Conservation (phyloP, 2,888 invertebrate genomes). For the Alloscopus bannaensis region DNA sequence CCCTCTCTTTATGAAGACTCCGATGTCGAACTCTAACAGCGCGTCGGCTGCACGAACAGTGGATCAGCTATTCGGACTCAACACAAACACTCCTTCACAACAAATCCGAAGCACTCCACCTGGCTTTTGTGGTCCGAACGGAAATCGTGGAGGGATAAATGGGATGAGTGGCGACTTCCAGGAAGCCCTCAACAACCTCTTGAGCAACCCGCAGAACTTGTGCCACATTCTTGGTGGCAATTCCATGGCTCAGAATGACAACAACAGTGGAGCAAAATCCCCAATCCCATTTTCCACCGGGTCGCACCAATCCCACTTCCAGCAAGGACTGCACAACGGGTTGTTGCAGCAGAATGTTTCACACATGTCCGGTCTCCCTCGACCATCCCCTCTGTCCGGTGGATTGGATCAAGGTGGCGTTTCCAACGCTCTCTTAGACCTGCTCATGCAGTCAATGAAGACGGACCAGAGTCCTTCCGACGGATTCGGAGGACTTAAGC, state of each 20-base stretch:
- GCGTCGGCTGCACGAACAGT: slow-evolving; percentile 69
- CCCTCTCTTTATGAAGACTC: slow-evolving; percentile 72
- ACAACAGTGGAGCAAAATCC: slow-evolving; percentile 53
- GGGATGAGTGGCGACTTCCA: slow-evolving; percentile 74
- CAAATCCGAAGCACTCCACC: slow-evolving; percentile 67
- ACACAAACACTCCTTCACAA: slow-evolving; percentile 42
- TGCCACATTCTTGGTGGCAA: slow-evolving; percentile 74
- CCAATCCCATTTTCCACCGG: slow-evolving; percentile 62
- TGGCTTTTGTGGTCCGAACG: slow-evolving; percentile 69
- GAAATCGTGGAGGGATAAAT: slow-evolving; percentile 59
- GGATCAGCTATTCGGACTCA: slow-evolving; percentile 68
- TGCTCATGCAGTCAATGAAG: slow-evolving; percentile 73
- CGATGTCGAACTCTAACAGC: slow-evolving; percentile 68
- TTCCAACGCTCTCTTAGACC: slow-evolving; percentile 71
- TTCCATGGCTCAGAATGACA: slow-evolving; percentile 42
- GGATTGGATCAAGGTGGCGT: slow-evolving; percentile 66
- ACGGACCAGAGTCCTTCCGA: slow-evolving; percentile 58
- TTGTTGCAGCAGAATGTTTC: slow-evolving; percentile 64
- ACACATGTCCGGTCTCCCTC: slow-evolving; percentile 43
- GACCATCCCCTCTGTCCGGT: slow-evolving; percentile 35
- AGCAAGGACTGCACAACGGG: slow-evolving; percentile 56
- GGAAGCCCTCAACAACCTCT: slow-evolving; percentile 74
- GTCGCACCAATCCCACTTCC: slow-evolving; percentile 55
- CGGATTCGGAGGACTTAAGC: slow-evolving; percentile 63
- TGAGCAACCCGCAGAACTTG: slow-evolving; percentile 75